Evolutionary conservation across 2,797 vertebrate genomes (phyloP), one percentile per base, ranked within the genome.

Genomic region (Myiotriccus ornatus): DNA sequence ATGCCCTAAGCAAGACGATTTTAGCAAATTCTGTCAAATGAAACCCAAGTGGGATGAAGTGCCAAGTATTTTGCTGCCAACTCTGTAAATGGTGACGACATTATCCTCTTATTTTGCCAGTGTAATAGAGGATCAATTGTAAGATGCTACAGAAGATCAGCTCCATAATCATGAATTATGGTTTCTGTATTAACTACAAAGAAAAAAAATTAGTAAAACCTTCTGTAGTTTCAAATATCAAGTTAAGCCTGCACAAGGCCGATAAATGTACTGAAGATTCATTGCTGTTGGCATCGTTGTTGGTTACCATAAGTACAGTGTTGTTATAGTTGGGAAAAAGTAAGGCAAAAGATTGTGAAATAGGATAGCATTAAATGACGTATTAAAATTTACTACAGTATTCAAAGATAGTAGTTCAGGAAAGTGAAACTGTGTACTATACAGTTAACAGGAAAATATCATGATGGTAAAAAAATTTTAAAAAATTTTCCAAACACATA

Each of bases 141-240:
- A 97, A 94, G 91, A 97, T 93, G 84, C 74, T 96, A 70, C 83
- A 96, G 96, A 96, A 80, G 73, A 84, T 97, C 92, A 96, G 91
- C 73, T 97, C 94, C 94, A 92, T 97, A 97, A 96, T 97, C 79
- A 97, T 97, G 96, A 97, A 97, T 96, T 97, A 97, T 89, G 70
- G 82, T 96, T 96, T 97, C 95, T 89, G 76, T 91, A 97, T 97
- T 97, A 97, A 89, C 85, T 96, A 86, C 41, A 91, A 93, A 95
- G 93, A 94, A 96, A 96, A 96, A 95, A 97, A 92, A 55, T 35
- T 81, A 56, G 84, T 95, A 92, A 96, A 96, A 93, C 82, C 65
- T 94, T 95, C 93, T 70, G 55, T 92, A 53, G 75, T 94, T 96
- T 94, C 88, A 97, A 94, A 97, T 96, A 91, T 97, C 94, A 97